These are phyloP conservation scores for Cuculus canorus DNA, from an alignment of 2,797 vertebrate species.

Conservation along the genomic window DNA sequence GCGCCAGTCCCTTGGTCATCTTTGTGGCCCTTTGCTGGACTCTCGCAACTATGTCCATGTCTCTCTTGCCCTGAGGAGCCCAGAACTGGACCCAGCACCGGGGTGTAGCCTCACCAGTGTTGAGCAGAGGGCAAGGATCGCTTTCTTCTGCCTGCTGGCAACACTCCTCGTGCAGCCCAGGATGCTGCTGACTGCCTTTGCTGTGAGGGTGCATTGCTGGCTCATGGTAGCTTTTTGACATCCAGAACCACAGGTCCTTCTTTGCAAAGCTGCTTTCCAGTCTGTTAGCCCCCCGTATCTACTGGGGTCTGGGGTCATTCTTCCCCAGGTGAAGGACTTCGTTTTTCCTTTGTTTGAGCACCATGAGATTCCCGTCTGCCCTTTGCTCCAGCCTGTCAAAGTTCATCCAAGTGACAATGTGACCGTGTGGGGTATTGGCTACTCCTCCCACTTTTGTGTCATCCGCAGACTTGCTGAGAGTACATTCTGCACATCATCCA, in stretches of 20 bases:
- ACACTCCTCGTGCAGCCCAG: background rate
- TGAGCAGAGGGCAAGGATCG: background rate
- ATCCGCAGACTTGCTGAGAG: background rate
- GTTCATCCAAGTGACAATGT: background rate
- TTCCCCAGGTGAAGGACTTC: background rate
- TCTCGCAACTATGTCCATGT: background rate
- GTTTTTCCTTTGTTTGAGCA: background rate
- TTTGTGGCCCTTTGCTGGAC: background rate
- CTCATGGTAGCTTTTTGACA: background rate
- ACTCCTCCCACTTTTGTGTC: background rate
- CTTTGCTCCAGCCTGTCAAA: background rate
- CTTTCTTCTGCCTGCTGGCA: background rate
- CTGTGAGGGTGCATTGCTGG: background rate
- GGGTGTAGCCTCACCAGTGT: background rate
- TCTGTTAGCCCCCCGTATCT: background rate
- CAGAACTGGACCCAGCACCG: background rate
- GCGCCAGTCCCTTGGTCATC: background rate
- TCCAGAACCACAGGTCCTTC: background rate
- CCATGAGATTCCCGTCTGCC: background rate
- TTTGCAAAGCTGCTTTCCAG: background rate
- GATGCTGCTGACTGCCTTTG: background rate
- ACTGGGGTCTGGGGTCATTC: background rate
- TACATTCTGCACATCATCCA: background rate
- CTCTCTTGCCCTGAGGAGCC: background rate
- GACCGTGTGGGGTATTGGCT: background rate